Base-by-base conservation (phyloP, 2,113 vertebrate species). In the Anoplopoma fimbria region DNA sequence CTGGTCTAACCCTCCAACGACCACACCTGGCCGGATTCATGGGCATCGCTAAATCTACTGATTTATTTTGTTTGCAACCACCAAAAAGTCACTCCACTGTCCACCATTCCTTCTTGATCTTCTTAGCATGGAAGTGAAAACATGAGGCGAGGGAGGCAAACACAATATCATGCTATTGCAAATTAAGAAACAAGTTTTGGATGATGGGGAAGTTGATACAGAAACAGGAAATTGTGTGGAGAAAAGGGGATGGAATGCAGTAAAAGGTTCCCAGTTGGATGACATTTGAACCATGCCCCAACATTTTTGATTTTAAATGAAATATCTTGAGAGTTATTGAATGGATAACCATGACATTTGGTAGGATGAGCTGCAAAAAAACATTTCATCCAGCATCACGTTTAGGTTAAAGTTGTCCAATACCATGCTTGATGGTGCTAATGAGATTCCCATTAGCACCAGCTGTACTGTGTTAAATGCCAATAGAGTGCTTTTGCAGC, bases 1-100 rank as follows among this genome's bases (percentile, higher is more conserved):
- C 64, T 53, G 68, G 45, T 70, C 23, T 29, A 33, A 36, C 3
- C 67, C 64, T 29, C 40, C 69, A 47, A 65, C 15, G 4, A 61
- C 47, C 65, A 73, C 74, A 81, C 69, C 85, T 79, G 79, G 63
- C 36, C 60, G 13, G 12, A 33, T 36, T 64, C 4, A 13, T 1
- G 2, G 45, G 3, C 1, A 1, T 27, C 1, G 0, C n/a, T 42
- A 36, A 19, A 38, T 10, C 12, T n/a, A 45, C 14, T 9, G 4
- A 25, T 68, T 31, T 38, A 38, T 38, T 19, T 5, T 23, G 31
- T 29, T 45, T n/a, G 19, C 10, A 33, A 2, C n/a, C 34, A 38
- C 49, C 13, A 69, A 1, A 3, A 14, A 53, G 25, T 29, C 3
- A 29, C 19, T 12, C 9, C 33, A 36, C 12, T n/a, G 23, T 7